These are phyloP conservation scores for Conus betulinus DNA, from an alignment of 1,140 invertebrate species.

Conservation along the genomic window DNA sequence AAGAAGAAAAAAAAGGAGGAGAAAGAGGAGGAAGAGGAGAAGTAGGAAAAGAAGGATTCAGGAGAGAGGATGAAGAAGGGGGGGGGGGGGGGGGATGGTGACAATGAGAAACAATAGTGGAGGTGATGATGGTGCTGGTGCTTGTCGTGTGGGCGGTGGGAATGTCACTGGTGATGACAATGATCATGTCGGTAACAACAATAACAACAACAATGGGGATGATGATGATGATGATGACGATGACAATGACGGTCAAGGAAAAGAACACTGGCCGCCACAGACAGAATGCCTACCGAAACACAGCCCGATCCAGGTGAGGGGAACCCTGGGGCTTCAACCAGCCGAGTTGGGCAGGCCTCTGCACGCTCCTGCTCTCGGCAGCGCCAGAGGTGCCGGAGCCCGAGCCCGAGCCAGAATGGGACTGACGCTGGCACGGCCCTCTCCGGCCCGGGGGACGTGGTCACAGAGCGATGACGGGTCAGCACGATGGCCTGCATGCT, in stretches of 20 bases:
- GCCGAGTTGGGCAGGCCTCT: not conserved
- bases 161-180: no score
- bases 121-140: not conserved
- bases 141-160: no score
- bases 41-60: constrained; percentile 15
- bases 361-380: not conserved
- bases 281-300: not conserved
- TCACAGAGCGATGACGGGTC: not conserved
- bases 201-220: no score
- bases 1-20: constrained; percentile 29
- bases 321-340: not conserved
- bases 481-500: constrained; percentile 29
- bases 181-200: no score
- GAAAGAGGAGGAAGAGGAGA: constrained; percentile 29
- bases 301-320: not conserved
- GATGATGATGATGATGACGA: no score
- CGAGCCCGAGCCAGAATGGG: not conserved
- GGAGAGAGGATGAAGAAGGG: constrained; percentile 26
- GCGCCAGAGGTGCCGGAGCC: not conserved
- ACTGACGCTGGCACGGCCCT: not conserved
- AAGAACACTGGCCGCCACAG: no score
- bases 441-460: not conserved
- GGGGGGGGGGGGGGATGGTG: no score
- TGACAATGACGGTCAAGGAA: no score
- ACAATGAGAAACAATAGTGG: not conserved